Evolutionary conservation across 2,888 invertebrate genomes (phyloP).

Genomic region (Drosophila rellima): DNA sequence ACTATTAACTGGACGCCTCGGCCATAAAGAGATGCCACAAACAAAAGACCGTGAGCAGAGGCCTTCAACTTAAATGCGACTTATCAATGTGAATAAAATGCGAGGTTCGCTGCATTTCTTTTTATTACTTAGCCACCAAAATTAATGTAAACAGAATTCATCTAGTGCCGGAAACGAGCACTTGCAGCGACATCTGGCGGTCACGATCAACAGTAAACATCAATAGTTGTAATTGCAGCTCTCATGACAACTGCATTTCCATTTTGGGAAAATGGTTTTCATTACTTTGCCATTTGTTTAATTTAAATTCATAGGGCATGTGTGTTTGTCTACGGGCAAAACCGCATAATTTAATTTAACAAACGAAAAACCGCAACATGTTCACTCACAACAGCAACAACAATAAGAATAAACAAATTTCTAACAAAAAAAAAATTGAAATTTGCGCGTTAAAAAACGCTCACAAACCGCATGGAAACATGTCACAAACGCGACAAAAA

Average conservation of each 20-base stretch:
- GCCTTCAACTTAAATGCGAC: slow-evolving; percentile 7
- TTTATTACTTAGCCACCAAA: slow-evolving; percentile 33
- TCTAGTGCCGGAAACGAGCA: slow-evolving; percentile 14
- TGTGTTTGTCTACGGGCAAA: slow-evolving; percentile 21
- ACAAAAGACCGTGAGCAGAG: slow-evolving; percentile 35
- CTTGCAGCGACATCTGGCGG: slow-evolving; percentile 41
- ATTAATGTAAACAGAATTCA: neutral
- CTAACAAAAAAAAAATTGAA: slow-evolving; percentile 9
- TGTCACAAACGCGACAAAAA: slow-evolving; percentile 62
- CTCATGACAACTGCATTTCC: slow-evolving; percentile 44
- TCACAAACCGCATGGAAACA: slow-evolving; percentile 66
- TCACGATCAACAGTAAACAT: slow-evolving; percentile 35
- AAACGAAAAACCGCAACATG: slow-evolving; percentile 72
- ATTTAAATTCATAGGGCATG: slow-evolving; percentile 22
- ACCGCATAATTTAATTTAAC: slow-evolving; percentile 77
- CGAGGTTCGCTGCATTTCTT: slow-evolving; percentile 13
- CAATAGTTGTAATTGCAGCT: slow-evolving; percentile 33
- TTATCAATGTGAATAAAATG: slow-evolving; percentile 33
- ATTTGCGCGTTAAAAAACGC: slow-evolving; percentile 39
- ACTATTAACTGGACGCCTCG: slow-evolving; percentile 50
- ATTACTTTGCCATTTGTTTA: slow-evolving; percentile 54
- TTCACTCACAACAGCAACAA: slow-evolving; percentile 50
- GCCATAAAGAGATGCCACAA: slow-evolving; percentile 53
- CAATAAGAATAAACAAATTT: slow-evolving; percentile 28
- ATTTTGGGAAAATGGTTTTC: slow-evolving; percentile 43